Base-by-base conservation (phyloP, 2,888 invertebrate species). In the Mythimna vitellina region DNA sequence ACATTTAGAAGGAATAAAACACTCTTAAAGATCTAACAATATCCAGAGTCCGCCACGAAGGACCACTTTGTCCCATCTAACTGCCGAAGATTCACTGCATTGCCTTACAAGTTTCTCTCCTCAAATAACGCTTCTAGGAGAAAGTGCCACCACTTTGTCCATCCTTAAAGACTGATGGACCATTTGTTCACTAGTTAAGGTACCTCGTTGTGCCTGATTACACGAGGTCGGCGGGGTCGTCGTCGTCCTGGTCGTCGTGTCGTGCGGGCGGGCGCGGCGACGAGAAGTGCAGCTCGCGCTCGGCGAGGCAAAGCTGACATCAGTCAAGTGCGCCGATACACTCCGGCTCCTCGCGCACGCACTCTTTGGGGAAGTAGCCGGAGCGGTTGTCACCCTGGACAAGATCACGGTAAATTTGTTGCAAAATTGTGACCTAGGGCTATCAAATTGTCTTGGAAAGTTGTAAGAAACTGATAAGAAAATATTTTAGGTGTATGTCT, bases 331-430 rank as follows among this genome's bases (percentile, higher is more conserved):
- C 94, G 22, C 96, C 96, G 85, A 96, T 94, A 65, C 95, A 96
- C 86, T 96, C 96, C 3, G 96, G 96, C 87, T 97, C 97, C 91
- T 97, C 97, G 62, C 96, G 96, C 62, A 98, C 98, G 93, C 97
- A 98, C 82, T 97, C 97, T 91, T 98, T 98, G 5, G 98, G 98
- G 93, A 98, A 98, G 92, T 98, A 98, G 22, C 98, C 98, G 7
- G 95, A 93, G 2, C 96, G 92, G 88, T 93, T 94, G 92, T 96
- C 96, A 38, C 95, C 95, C 96, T 96, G 89, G 0, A 65, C 29
- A 29, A 29, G 7, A n/a, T 20, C 60, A 0, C 9, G 1, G 53
- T 22, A 12, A 22, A 22, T 22, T 10, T n/a, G n/a, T 49, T 20
- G 17, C n/a, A 3, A 49, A 49, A 49, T 49, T 8, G 17, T 3